These are phyloP conservation scores for Atta colombica DNA, from an alignment of 1,140 invertebrate genomes.

Conservation along the genomic window DNA sequence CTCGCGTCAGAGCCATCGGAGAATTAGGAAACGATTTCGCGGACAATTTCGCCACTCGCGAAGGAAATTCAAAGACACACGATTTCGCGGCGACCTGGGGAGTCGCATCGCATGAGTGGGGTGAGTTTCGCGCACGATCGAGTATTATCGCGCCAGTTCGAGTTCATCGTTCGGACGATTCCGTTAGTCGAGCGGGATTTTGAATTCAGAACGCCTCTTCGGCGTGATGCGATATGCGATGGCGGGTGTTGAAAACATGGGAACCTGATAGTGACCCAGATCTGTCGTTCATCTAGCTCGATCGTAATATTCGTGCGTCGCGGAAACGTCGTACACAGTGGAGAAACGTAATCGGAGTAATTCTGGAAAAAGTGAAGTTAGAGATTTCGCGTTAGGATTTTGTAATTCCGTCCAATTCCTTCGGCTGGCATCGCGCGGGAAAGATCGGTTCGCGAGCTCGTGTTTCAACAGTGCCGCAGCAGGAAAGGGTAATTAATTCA, in stretches of 20 bases:
- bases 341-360: neutral
- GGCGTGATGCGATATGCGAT: neutral
- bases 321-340: no score
- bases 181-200: constrained; percentile 19
- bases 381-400: neutral
- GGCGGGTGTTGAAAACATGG: neutral
- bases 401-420: neutral
- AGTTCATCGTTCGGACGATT: neutral
- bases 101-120: neutral
- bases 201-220: neutral
- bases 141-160: neutral
- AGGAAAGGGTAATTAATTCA: no score
- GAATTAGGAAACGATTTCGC: neutral
- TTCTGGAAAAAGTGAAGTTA: neutral
- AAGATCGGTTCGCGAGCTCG: neutral
- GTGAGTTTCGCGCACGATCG: no score
- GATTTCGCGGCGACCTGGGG: neutral
- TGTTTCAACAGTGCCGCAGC: no score
- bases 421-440: neutral
- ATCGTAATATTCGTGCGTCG: neutral
- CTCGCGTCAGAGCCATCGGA: neutral
- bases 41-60: neutral
- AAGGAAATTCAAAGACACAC: neutral
- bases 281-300: neutral
- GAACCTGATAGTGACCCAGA: neutral